Conservation (phyloP, 2,797 vertebrate species). For the Phrynocephalus guinanensis region DNA sequence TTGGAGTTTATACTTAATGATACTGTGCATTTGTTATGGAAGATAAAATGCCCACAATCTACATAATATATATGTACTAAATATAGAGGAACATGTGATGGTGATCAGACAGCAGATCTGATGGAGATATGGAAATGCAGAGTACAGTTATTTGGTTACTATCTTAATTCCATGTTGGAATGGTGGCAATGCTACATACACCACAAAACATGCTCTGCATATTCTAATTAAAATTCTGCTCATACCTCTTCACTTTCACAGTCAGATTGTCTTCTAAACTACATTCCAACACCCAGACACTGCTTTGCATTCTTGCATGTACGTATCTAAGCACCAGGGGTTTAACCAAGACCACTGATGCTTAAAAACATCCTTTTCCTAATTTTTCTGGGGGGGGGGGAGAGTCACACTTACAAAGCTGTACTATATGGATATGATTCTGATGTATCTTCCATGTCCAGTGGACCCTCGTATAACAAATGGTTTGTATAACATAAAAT, state of each 20-base stretch:
- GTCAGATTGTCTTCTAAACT: neutral
- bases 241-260: neutral
- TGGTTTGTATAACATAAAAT: too few species aligned
- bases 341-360: neutral
- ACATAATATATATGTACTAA: neutral
- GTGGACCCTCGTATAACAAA: too few species aligned
- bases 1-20: neutral
- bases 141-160: neutral
- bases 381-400: neutral
- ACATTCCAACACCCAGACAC: neutral
- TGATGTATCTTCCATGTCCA: rapidly evolving
- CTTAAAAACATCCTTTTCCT: neutral
- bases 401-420: rapidly evolving
- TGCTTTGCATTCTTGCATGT: neutral
- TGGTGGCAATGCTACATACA: neutral
- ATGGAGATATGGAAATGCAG: neutral
- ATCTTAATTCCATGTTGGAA: neutral
- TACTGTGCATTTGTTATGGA: neutral
- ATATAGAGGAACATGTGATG: neutral
- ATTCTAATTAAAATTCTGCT: neutral
- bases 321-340: neutral
- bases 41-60: neutral
- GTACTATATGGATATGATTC: neutral
- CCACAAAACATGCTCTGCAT: neutral
- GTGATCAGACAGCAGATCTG: neutral